phyloP scores from a whole-genome alignment of 1,140 invertebrate genomes.

The Drosophila sturtevanti region DNA sequence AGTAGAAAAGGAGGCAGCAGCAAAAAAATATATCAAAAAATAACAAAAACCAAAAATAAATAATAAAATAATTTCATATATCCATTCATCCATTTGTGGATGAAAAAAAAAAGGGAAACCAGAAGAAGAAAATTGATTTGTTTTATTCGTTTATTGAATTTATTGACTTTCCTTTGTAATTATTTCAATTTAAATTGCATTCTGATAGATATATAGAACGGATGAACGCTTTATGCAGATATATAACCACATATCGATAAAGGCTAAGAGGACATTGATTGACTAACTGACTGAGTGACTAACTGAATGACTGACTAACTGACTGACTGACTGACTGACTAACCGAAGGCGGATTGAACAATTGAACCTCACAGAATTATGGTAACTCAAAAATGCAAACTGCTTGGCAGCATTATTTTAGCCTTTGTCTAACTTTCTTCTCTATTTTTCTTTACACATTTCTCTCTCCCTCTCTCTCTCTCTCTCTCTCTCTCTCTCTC shows the following conservation, averaged over 20 bases:
- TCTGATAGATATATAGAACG: background rate
- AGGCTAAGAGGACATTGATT: conserved; percentile 8
- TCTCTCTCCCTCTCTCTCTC: too few species aligned
- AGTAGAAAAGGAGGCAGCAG: background rate
- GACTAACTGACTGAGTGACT: conserved; percentile 42
- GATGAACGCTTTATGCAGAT: background rate
- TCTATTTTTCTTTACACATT: too few species aligned
- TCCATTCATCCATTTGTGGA: background rate
- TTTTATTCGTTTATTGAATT: conserved; percentile 5
- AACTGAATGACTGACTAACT: conserved; percentile 45
- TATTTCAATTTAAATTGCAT: background rate
- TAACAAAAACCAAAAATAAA: too few species aligned
- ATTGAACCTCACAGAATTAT: conserved; percentile 39
- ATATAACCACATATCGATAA: background rate
- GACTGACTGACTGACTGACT: conserved; percentile 43
- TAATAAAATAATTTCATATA: conserved; percentile 1
- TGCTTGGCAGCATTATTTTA: background rate
- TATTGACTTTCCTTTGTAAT: background rate
- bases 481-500: background rate
- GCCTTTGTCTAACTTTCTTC: too few species aligned
- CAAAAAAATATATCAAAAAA: conserved; percentile 1
- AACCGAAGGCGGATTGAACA: conserved; percentile 20
- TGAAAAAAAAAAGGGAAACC: too few species aligned
- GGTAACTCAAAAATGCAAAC: conserved; percentile 45
- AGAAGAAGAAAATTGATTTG: conserved; percentile 5